Evolutionary conservation across 2,797 vertebrate genomes (phyloP).

Genomic region (Buceros bicornis): DNA sequence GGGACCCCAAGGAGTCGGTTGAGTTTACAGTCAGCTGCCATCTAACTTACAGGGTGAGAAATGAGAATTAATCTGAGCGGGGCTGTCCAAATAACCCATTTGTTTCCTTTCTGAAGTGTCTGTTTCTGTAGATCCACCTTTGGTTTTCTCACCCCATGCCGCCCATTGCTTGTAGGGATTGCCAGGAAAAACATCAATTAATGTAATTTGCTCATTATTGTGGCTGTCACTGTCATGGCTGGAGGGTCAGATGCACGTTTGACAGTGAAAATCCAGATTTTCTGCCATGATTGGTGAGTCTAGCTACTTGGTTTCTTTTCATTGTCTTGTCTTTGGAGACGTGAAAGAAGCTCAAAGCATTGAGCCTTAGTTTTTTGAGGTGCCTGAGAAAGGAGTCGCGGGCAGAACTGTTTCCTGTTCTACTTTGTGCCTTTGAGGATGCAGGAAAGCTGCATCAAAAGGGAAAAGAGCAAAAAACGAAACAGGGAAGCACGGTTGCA

Average conservation of each 20-base stretch:
- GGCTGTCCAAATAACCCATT: neutral
- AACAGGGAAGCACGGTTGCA: neutral
- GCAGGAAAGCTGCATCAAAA: conserved; percentile 55
- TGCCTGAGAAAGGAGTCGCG: conserved; percentile 10
- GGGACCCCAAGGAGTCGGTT: neutral
- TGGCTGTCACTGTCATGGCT: neutral
- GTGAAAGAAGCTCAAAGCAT: neutral
- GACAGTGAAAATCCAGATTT: neutral
- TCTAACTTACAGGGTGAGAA: neutral
- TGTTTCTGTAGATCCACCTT: neutral
- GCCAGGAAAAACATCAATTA: neutral
- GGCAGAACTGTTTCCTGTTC: conserved; percentile 31
- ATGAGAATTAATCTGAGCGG: neutral
- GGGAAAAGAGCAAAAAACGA: neutral
- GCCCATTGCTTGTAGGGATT: neutral
- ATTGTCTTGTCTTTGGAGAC: neutral
- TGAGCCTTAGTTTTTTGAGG: neutral
- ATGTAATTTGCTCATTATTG: neutral
- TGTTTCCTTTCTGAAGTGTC: neutral
- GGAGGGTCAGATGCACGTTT: neutral
- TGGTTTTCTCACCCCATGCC: neutral
- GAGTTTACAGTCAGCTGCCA: neutral
- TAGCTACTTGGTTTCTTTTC: neutral
- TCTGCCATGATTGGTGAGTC: neutral
- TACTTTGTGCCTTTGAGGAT: conserved; percentile 21